Conservation (phyloP, 2,888 invertebrate species). For the Caenorhabditis imperialis region DNA sequence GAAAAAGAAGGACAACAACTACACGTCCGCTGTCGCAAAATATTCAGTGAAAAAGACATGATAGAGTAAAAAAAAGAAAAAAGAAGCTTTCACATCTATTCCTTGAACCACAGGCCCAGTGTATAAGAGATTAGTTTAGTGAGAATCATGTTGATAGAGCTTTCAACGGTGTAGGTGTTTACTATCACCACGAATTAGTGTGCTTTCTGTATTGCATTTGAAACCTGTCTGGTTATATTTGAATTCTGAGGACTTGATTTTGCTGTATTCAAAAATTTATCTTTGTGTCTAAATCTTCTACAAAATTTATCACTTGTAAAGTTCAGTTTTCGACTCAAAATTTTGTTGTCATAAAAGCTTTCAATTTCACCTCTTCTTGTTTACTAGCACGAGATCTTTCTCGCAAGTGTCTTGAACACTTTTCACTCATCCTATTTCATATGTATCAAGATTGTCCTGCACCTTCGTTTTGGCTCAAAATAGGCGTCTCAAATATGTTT, state of each 20-base stretch:
- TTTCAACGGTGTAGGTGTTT: too few relatives aligned
- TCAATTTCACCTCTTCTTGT: conserved; percentile 5
- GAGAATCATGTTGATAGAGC: too few relatives aligned
- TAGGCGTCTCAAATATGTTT: too few relatives aligned
- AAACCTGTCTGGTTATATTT: not conserved
- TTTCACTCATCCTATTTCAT: conserved; percentile 46
- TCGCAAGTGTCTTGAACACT: conserved; percentile 29
- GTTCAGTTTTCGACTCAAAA: too few relatives aligned
- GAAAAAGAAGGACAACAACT: conserved; percentile 47
- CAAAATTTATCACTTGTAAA: too few relatives aligned
- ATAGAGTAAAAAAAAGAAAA: conserved; percentile 47
- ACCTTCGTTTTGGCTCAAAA: conserved; percentile 22
- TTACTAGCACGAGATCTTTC: conserved; percentile 1
- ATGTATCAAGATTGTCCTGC: conserved; percentile 43
- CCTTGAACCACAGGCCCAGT: conserved; percentile 35
- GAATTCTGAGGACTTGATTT: not conserved
- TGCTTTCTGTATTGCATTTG: too few relatives aligned
- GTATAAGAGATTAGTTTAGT: conserved; percentile 44
- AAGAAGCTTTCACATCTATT: conserved; percentile 51
- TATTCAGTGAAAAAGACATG: conserved; percentile 55
- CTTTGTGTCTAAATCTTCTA: not conserved
- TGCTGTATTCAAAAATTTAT: not conserved
- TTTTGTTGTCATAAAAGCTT: conserved; percentile 11
- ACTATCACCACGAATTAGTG: too few relatives aligned
- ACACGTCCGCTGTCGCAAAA: conserved; percentile 54